These are phyloP conservation scores for Chitala chitala DNA, from an alignment of 2,113 vertebrate species.

Conservation along the genomic window DNA sequence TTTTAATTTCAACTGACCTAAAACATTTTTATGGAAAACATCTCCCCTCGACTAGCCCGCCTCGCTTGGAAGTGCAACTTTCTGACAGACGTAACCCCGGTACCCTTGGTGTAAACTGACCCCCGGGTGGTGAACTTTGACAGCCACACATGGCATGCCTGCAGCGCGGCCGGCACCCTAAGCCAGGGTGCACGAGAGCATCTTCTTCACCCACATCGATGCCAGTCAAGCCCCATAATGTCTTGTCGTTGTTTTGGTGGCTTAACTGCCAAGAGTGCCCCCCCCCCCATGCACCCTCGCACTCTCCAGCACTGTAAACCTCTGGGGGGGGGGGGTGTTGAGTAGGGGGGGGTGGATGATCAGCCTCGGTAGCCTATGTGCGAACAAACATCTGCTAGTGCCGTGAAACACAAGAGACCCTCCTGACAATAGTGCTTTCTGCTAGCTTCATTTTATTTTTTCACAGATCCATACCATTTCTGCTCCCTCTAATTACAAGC, in stretches of 20 bases:
- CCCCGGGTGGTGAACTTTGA: too few relatives aligned
- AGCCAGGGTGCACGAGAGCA: background rate
- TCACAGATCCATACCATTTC: constrained; percentile 37
- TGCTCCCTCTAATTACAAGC: constrained; percentile 56
- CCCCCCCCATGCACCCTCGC: background rate
- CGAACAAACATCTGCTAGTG: constrained; percentile 55
- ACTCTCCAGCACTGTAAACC: background rate
- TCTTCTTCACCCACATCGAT: background rate
- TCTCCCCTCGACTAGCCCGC: too few relatives aligned
- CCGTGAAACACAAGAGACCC: constrained; percentile 42
- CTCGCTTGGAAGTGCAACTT: too few relatives aligned
- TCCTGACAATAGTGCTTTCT: constrained; percentile 44
- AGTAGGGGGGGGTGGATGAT: constrained; percentile 27
- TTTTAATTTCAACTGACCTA: too few relatives aligned
- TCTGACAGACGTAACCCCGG: too few relatives aligned
- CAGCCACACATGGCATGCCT: too few relatives aligned
- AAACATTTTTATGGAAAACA: too few relatives aligned
- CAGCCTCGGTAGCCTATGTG: constrained; percentile 46
- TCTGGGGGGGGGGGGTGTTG: background rate
- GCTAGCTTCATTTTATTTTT: constrained; percentile 4
- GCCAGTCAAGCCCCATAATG: constrained; percentile 17
- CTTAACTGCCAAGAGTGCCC: constrained; percentile 21
- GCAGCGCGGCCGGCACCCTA: too few relatives aligned
- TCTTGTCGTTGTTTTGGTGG: constrained; percentile 17
- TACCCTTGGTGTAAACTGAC: too few relatives aligned